Conservation (phyloP, 2,888 invertebrate species). For the Latheticus oryzae region DNA sequence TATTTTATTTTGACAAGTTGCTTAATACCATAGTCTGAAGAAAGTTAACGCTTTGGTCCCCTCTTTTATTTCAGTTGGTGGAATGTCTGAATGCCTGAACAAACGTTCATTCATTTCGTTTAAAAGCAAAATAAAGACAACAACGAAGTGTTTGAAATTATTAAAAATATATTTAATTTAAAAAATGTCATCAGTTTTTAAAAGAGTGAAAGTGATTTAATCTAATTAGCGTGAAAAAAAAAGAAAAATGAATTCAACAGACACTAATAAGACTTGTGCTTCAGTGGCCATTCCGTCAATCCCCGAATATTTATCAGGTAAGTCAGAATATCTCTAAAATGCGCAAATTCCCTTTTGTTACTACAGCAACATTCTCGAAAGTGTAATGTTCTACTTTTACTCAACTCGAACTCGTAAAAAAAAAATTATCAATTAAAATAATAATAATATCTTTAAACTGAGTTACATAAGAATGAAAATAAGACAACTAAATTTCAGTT, state of each 20-base stretch:
- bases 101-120: constrained; percentile 8
- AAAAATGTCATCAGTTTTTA: constrained; percentile 4
- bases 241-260: constrained; percentile 10
- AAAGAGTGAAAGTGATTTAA: not conserved
- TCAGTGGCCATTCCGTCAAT: constrained; percentile 53
- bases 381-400: constrained; percentile 37
- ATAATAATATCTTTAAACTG: not conserved
- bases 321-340: constrained; percentile 14
- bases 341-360: not conserved
- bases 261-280: constrained; percentile 11
- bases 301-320: constrained; percentile 59
- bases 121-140: constrained; percentile 10
- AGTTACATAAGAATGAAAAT: no score
- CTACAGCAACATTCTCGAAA: no score
- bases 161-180: not conserved
- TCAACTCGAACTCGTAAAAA: not conserved
- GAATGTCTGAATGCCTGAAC: constrained; percentile 1
- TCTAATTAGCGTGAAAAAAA: constrained; percentile 11
- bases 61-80: constrained; percentile 18
- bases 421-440: constrained; percentile 1
- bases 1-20: constrained; percentile 26
- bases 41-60: constrained; percentile 15
- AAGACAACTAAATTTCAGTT: constrained; percentile 27
- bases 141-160: no score
- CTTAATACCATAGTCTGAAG: constrained; percentile 48